A percentile compares a stretch with the other conserved stretches of the same genome.
Evolutionary conservation across 2,113 vertebrate species (phyloP).

Genomic region (Nycticryphes semicollaris): DNA sequence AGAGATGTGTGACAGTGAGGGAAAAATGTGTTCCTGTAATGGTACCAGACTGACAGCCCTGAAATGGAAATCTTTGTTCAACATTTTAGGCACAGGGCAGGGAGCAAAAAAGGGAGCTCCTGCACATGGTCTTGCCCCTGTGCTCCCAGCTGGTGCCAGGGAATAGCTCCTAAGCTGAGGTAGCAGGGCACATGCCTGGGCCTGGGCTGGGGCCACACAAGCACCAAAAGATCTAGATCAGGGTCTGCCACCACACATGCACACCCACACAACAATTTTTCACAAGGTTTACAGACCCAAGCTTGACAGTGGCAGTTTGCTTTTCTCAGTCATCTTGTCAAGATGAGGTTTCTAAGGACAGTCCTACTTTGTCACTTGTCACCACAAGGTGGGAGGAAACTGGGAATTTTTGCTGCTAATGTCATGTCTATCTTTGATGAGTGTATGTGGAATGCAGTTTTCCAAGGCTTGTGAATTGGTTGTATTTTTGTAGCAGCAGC

Average conservation of each 20-base stretch:
- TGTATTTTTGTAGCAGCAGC: neutral
- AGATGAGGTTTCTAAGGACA: neutral
- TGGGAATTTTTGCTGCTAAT: neutral
- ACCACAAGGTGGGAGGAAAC: neutral
- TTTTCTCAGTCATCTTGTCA: neutral
- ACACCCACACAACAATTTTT: neutral
- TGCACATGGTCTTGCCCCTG: fast-evolving
- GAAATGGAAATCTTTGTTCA: neutral
- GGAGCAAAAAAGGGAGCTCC: neutral
- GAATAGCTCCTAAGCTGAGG: neutral
- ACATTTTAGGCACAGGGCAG: neutral
- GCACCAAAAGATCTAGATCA: neutral
- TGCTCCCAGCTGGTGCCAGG: neutral
- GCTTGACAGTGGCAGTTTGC: fast-evolving
- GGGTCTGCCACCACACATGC: neutral
- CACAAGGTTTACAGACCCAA: neutral
- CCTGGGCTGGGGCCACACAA: neutral
- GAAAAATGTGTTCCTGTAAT: neutral
- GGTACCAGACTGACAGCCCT: neutral
- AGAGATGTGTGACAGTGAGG: neutral
- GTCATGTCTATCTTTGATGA: neutral
- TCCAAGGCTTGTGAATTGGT: neutral
- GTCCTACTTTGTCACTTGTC: neutral
- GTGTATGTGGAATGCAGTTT: neutral
- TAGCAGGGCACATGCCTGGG: neutral